These are phyloP conservation scores for Panzeria rudis DNA, from an alignment of 2,888 invertebrate species.

Conservation along the genomic window DNA sequence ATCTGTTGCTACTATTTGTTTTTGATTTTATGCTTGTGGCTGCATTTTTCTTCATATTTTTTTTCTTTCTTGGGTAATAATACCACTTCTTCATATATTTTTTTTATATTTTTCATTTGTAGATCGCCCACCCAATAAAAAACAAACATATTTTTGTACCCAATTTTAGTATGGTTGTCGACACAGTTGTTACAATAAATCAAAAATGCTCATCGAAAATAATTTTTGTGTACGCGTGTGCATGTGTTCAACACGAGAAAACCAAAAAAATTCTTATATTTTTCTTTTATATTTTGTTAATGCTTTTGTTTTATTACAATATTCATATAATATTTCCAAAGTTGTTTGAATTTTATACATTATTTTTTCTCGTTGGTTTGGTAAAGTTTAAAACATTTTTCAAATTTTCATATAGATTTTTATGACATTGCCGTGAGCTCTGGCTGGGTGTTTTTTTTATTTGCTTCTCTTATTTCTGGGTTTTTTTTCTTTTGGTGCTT, in stretches of 20 bases:
- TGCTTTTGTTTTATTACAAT: conserved; percentile 51
- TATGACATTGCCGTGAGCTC: conserved; percentile 57
- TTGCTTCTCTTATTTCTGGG: conserved; percentile 26
- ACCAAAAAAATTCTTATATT: conserved; percentile 11
- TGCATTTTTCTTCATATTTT: conserved; percentile 2
- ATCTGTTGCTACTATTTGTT: conserved; percentile 5
- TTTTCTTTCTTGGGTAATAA: conserved; percentile 30
- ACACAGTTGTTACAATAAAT: conserved; percentile 73
- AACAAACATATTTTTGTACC: conserved; percentile 60
- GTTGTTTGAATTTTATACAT: conserved; percentile 48
- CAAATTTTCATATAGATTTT: conserved; percentile 58
- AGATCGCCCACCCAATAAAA: conserved; percentile 71
- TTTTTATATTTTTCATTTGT: conserved; percentile 13
- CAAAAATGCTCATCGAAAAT: conserved; percentile 71
- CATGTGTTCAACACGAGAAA: conserved; percentile 28
- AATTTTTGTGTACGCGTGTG: conserved; percentile 47
- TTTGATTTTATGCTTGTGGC: background rate
- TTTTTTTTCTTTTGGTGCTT: background rate
- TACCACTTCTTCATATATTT: conserved; percentile 34
- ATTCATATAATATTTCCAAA: conserved; percentile 47
- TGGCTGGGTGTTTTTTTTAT: conserved; percentile 64
- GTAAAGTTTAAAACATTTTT: conserved; percentile 57
- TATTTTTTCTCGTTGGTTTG: conserved; percentile 22
- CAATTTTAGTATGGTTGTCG: conserved; percentile 65
- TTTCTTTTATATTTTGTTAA: conserved; percentile 10